A percentile compares a stretch with the other conserved stretches of the same genome.
Evolutionary conservation across 1,140 invertebrate species (phyloP).

Genomic region (Diorhabda elongata): DNA sequence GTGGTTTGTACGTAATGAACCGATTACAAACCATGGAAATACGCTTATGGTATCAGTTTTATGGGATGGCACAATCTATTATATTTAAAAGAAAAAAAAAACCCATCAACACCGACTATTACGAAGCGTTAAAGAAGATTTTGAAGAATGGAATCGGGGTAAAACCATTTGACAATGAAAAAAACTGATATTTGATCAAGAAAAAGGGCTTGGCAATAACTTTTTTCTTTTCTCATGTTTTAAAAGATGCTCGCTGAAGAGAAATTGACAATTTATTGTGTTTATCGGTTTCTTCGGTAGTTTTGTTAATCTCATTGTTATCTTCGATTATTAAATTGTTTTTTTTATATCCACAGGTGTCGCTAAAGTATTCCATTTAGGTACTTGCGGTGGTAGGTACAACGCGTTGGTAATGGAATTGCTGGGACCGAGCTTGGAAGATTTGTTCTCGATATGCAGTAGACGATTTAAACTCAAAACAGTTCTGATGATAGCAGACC

Average conservation of each 20-base stretch:
- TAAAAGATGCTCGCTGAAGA: background rate
- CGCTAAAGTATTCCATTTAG: slow-evolving; percentile 82
- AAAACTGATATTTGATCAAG: no score
- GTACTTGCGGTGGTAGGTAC: slow-evolving; percentile 77
- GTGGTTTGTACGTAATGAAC: no score
- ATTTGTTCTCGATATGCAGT: slow-evolving; percentile 74
- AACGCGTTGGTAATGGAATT: slow-evolving; percentile 78
- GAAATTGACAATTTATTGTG: background rate
- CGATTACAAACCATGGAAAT: no score
- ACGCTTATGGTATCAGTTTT: no score
- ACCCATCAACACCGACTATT: no score
- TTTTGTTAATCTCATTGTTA: background rate
- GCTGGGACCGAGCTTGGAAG: slow-evolving; percentile 74
- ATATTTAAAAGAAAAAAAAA: no score
- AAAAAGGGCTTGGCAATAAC: background rate
- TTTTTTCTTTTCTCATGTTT: background rate
- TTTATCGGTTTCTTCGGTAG: background rate
- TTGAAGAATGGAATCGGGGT: no score
- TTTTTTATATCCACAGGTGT: slow-evolving; percentile 54
- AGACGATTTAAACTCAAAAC: slow-evolving; percentile 76
- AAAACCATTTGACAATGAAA: no score
- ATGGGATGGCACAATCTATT: no score
- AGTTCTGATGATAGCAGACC: slow-evolving; percentile 74
- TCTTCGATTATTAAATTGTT: background rate
- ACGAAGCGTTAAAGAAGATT: no score